Evolutionary conservation across 2,888 invertebrate species (phyloP), one percentile per base, ranked within the genome.

Genomic region (Leucophenga montana): DNA sequence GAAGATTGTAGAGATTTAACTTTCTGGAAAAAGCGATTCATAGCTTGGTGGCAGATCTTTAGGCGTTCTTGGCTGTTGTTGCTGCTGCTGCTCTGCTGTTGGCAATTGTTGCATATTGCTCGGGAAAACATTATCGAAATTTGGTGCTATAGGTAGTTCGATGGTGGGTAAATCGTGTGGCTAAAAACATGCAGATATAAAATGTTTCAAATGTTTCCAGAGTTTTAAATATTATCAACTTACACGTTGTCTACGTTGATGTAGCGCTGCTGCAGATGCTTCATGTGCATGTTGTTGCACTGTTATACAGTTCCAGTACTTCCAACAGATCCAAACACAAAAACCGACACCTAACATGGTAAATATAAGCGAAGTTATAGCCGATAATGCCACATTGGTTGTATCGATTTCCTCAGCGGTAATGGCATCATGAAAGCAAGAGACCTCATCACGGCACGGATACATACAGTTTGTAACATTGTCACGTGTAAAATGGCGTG

Each of bases 31-130:
- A 5, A 88, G 78, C 5, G 87, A 87, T 75, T 88, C 88, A 73
- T 88, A 88, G 69, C 88, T 88, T 66, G 88, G 88, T 22, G 88
- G 88, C 68, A 87, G 76, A 80, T 88, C 88, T 75, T 88, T 88
- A 56, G 88, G 86, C 16, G 88, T 85, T 67, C 80, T 79, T 20
- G 84, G 84, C 69, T 80, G 78, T 8, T 77, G 73, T 48, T 77
- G 78, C 62, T 75, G 72, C 62, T 75, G 72, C 64, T 75, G 78
- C 56, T 77, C 71, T 39, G 77, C 78, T 61, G 75, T 72, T 64
- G 75, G 78, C 57, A 77, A 73, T 16, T 75, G 76, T 39, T 78
- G 77, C 33, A 76, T 66, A 16, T 79, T 71, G 0, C 72, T 71
- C 44, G 71, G 73, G 53, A 78, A 66, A n/a, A 75, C 77, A 33